Evolutionary conservation across 2,797 vertebrate species (phyloP), one percentile per base, ranked within the genome.

Genomic region (Selene dorsalis): DNA sequence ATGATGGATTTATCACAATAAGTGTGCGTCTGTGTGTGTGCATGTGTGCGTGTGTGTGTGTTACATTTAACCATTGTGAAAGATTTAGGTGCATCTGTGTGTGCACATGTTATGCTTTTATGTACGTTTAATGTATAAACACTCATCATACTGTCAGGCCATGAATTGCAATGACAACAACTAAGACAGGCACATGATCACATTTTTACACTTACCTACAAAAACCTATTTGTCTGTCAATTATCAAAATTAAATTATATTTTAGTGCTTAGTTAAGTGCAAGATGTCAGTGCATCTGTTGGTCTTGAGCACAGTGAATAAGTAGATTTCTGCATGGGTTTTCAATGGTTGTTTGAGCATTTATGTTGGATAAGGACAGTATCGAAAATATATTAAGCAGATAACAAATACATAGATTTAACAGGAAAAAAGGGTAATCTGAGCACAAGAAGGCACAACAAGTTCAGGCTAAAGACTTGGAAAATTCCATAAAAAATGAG

Each of bases 1-100:
- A 89, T 85, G 85, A 93, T 85, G 87, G 91, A 90, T 93, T 92
- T 88, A 89, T 88, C 83, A 90, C 75, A 45, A 55, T 71, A 38
- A 69, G 71, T 62, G 28, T 77, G 26, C 47, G 22, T 78, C 69
- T 43, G 73, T 84, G 76, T 70, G 67, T 69, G 48, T 83, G 82
- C 74, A 66, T 43, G 50, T 41, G 66, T 30, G 60, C 76, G 69
- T 60, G 71, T 56, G 56, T 59, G 69, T 48, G 43, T 69, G 60
- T 79, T 62, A 64, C 24, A 73, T 78, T 66, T 61, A 87, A 80
- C 86, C 87, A 75, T 80, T 87, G 82, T 67, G 80, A 73, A 43
- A 75, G 73, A 78, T 78, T 74, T 69, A 73, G 55, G 72, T 81
- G 73, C 67, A 72, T 70, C 62, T 76, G 62, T 69, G 74, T 59